phyloP scores from a whole-genome alignment of 2,113 vertebrate species.

The Nothoprocta pentlandii region DNA sequence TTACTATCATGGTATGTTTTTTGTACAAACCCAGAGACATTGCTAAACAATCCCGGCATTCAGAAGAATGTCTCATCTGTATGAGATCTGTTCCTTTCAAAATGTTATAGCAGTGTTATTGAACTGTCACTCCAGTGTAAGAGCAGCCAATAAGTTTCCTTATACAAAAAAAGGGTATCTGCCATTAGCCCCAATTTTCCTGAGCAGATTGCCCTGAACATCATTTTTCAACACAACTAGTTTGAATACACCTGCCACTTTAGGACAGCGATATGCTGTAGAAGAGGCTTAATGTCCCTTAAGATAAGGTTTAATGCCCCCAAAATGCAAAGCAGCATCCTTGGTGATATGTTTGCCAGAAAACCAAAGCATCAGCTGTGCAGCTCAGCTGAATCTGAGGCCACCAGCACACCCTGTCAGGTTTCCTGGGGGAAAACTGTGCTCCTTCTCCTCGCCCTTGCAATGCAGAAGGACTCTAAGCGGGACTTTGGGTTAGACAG shows the following conservation, averaged over 20 bases:
- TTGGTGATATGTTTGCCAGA: background rate
- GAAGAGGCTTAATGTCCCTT: background rate
- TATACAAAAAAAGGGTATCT: background rate
- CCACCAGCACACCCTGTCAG: background rate
- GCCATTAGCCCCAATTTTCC: background rate
- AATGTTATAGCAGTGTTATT: background rate
- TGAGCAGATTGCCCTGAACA: background rate
- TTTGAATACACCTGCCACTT: background rate
- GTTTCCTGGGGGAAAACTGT: background rate
- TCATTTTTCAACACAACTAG: background rate
- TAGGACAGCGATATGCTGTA: background rate
- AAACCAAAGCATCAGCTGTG: background rate
- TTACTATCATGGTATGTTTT: conserved; percentile 21
- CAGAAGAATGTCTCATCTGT: background rate
- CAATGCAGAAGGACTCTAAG: too few species aligned
- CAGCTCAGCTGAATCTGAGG: background rate
- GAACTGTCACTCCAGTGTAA: background rate
- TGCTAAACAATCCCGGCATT: background rate
- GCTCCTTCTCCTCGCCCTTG: background rate
- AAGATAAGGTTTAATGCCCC: background rate
- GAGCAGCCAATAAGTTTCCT: background rate
- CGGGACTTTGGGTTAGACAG: background rate
- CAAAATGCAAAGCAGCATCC: background rate
- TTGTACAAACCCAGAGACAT: background rate
- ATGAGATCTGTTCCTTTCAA: background rate